Evolutionary conservation across 2,113 vertebrate species (phyloP).

Genomic region (Protobothrops mucrosquamatus): DNA sequence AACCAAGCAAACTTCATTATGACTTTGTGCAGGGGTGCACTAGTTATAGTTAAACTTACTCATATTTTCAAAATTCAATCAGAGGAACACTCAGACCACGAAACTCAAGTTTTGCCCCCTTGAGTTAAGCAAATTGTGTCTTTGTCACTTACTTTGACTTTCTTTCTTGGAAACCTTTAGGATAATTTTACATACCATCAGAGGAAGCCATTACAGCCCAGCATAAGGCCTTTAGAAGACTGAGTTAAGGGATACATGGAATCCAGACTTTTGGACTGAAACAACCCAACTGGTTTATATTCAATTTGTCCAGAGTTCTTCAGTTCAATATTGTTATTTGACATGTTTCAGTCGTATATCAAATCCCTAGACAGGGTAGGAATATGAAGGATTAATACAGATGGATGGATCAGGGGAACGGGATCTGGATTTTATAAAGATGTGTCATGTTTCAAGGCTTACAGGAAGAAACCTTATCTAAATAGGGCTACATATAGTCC

Average conservation of each 20-base stretch:
- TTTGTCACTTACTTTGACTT: not conserved
- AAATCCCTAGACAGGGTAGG: not conserved
- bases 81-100: not conserved
- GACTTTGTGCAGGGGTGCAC: not conserved
- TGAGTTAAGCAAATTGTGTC: not conserved
- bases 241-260: not conserved
- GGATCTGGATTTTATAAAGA: not conserved
- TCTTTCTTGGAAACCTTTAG: not conserved
- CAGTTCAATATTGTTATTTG: too few species aligned
- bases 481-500: not conserved
- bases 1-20: not conserved
- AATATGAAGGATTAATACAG: not conserved
- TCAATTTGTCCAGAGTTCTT: not conserved
- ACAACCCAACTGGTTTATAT: not conserved
- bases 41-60: not conserved
- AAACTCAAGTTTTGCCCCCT: not conserved
- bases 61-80: not conserved
- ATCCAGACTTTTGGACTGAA: not conserved
- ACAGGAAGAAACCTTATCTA: not conserved
- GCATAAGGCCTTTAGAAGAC: constrained; percentile 18
- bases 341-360: not conserved
- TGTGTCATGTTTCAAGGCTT: not conserved
- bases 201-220: not conserved
- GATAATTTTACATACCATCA: not conserved
- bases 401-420: not conserved